Base-by-base conservation (phyloP, 2,888 invertebrate species). In the Patella depressa region DNA sequence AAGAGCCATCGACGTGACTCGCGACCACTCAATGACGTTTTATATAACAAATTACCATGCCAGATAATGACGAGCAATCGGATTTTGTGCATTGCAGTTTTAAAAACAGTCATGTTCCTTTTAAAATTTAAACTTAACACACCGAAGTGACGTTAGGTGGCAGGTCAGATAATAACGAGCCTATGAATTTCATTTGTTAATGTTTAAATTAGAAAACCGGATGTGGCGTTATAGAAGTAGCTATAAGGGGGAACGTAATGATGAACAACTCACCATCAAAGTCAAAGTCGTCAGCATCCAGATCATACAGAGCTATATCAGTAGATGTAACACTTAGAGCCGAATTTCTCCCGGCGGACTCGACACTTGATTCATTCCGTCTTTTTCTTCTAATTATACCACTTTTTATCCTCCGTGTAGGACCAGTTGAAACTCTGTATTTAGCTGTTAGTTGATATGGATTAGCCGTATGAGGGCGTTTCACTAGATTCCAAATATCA, bases 391-490 rank as follows among this genome's bases (percentile, higher is more conserved):
- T 77, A n/a, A 83, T 73, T 2, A 82, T 71, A 7, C 77, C 80
- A 69, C 81, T 79, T 73, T 82, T 82, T 14, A 77, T 77, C 3
- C 84, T 80, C 12, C 81, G 82, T 34, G 78, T 72, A 3, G 80
- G 78, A 15, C 80, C 81, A 54, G 80, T 79, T 70, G 79, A 81
- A 77, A 84, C 78, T 15, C 87, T 80, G 76, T 86, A 85, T 69
- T 84, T 83, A 14, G 85, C 83, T 74, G 85, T 85, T 24, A 87
- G 79, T 34, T 84, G 81, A 73, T 87, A 87, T 2, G 87, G 83
- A 72, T 85, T 83, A 4, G 85, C 80, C 24, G 83, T 84, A 75
- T 84, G 81, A 15, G 85, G 84, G n/a, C 87, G 77, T 73, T 82
- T 84, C 71, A 85, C 83, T 24, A 85, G 81, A 29, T 82, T 81